These are phyloP conservation scores for Ischnura elegans DNA, from an alignment of 2,888 invertebrate genomes.

Conservation along the genomic window DNA sequence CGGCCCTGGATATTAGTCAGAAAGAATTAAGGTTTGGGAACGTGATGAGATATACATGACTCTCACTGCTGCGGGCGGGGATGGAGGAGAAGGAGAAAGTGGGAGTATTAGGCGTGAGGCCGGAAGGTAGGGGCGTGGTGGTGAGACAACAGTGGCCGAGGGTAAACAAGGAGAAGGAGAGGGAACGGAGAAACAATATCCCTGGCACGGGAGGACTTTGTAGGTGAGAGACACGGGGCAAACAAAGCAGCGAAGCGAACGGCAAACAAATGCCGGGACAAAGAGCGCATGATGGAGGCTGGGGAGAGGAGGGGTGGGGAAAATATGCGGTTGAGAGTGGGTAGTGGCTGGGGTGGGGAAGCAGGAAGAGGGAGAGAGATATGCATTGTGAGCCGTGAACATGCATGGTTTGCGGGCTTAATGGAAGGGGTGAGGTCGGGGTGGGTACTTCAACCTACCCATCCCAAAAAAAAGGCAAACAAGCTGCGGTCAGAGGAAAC, in stretches of 20 bases:
- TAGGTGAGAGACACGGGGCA: conserved; percentile 15
- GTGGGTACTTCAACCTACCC: neutral
- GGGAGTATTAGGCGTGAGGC: neutral
- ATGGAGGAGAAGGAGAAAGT: neutral
- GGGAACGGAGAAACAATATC: neutral
- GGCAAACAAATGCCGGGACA: conserved; percentile 57
- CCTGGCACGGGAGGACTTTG: neutral
- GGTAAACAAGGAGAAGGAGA: neutral
- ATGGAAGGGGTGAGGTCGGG: neutral
- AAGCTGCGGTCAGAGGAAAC: neutral
- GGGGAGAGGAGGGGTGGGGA: neutral
- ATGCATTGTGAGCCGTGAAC: neutral
- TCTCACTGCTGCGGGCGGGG: conserved; percentile 38
- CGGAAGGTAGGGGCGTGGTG: conserved; percentile 5
- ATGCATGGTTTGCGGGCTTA: neutral
- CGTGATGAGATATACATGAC: too few species aligned
- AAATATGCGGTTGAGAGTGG: neutral
- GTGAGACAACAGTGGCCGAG: neutral
- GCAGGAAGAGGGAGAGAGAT: neutral
- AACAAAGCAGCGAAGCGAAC: conserved; percentile 39
- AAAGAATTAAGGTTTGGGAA: too few species aligned
- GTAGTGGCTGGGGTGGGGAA: neutral
- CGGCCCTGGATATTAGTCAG: too few species aligned
- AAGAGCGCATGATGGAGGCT: neutral
- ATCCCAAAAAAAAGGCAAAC: neutral